phyloP scores from a whole-genome alignment of 1,140 invertebrate species.

The Parasteatoda tepidariorum region DNA sequence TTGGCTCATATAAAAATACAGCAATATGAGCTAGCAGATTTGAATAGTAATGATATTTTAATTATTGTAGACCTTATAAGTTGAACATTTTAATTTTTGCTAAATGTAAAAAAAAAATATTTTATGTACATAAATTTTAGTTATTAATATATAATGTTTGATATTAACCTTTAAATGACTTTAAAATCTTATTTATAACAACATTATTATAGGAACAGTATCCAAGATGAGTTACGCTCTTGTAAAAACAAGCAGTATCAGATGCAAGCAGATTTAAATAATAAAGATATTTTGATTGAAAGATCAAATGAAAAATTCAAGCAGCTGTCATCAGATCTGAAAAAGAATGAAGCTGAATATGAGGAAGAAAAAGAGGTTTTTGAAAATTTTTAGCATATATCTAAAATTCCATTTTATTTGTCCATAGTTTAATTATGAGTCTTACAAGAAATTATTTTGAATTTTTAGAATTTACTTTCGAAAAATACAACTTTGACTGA shows the following conservation, averaged over 20 bases:
- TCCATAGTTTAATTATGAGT: not conserved
- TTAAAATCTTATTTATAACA: too few species aligned
- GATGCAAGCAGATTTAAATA: slow-evolving; percentile 35
- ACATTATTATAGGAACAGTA: not conserved
- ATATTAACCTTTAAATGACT: too few species aligned
- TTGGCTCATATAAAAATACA: slow-evolving; percentile 19
- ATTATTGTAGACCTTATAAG: too few species aligned
- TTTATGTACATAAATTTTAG: too few species aligned
- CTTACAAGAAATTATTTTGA: not conserved
- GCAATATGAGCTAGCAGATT: slow-evolving; percentile 30
- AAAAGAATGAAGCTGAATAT: slow-evolving; percentile 8
- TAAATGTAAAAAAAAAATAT: too few species aligned
- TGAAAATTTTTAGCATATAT: not conserved
- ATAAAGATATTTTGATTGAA: slow-evolving; percentile 18
- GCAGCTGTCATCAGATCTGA: not conserved
- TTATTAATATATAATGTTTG: too few species aligned
- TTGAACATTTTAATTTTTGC: too few species aligned
- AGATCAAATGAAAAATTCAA: slow-evolving; percentile 26
- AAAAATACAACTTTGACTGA: slow-evolving; percentile 11
- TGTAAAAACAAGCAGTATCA: slow-evolving; percentile 46
- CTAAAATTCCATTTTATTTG: not conserved
- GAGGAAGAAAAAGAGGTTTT: slow-evolving; percentile 53
- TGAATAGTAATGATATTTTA: slow-evolving; percentile 23
- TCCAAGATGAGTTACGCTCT: slow-evolving; percentile 35
- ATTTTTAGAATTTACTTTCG: slow-evolving; percentile 3